Evolutionary conservation across 2,113 vertebrate genomes (phyloP).

Genomic region (Indicator indicator): DNA sequence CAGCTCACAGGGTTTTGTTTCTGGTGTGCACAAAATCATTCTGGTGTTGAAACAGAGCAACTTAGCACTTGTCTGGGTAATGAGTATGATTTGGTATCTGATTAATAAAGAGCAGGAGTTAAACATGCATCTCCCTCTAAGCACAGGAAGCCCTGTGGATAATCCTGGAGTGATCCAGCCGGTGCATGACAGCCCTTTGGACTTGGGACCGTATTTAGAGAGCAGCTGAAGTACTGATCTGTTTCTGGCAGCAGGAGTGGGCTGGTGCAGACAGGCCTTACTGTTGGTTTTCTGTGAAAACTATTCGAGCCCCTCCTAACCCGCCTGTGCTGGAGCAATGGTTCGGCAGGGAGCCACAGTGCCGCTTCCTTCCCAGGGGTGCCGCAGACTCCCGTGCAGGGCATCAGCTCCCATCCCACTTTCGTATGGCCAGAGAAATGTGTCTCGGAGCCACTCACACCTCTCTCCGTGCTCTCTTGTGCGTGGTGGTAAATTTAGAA

Average conservation of each 20-base stretch:
- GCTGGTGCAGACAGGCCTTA: not conserved
- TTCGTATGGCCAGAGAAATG: fast-evolving
- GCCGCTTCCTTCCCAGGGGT: fast-evolving
- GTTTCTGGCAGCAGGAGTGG: not conserved
- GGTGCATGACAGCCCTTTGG: fast-evolving
- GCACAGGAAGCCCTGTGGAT: not conserved
- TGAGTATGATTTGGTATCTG: not conserved
- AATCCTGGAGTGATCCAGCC: fast-evolving
- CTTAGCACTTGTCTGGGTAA: fast-evolving
- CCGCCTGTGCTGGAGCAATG: fast-evolving
- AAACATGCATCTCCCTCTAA: not conserved
- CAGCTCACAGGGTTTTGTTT: fast-evolving
- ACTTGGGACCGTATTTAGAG: fast-evolving
- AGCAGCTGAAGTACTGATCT: not conserved
- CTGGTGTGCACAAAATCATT: fast-evolving
- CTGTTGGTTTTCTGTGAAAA: not conserved
- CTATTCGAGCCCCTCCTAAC: not conserved
- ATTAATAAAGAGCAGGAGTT: not conserved
- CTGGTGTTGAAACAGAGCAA: not conserved
- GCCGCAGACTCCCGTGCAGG: fast-evolving
- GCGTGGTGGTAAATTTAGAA: fast-evolving
- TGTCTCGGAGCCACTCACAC: fast-evolving
- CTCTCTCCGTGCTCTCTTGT: fast-evolving
- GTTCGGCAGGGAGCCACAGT: not conserved
- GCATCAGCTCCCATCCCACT: not conserved